Evolutionary conservation across 2,888 invertebrate genomes (phyloP).

Genomic region (Agapostemon virescens): DNA sequence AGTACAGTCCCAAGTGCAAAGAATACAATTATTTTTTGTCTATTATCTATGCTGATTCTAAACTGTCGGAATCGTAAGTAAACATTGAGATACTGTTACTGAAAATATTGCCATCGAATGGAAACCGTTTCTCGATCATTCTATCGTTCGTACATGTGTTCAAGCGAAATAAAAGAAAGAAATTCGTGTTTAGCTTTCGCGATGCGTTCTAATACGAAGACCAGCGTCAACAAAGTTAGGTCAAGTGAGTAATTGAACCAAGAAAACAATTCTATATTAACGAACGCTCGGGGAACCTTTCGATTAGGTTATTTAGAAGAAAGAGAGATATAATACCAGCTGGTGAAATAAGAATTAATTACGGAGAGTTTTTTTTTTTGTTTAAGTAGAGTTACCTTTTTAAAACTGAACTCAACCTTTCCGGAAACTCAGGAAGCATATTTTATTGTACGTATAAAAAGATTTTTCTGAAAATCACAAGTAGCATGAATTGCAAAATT

Average conservation of each 20-base stretch:
- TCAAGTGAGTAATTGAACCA: slow-evolving; percentile 74
- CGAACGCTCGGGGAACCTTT: slow-evolving; percentile 39
- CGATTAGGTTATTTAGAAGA: slow-evolving; percentile 25
- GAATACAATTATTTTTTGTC: background rate
- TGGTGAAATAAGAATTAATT: background rate
- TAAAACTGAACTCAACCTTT: too few relatives aligned
- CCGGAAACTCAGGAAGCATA: too few relatives aligned
- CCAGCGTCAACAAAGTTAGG: slow-evolving; percentile 54
- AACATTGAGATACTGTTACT: background rate
- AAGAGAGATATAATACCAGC: too few relatives aligned
- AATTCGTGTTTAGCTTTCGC: slow-evolving; percentile 5
- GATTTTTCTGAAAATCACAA: too few relatives aligned
- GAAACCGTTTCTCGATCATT: background rate
- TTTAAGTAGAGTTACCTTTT: too few relatives aligned
- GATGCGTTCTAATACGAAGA: slow-evolving; percentile 23
- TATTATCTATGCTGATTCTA: too few relatives aligned
- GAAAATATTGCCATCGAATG: background rate
- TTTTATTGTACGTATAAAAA: too few relatives aligned
- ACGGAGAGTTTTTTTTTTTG: too few relatives aligned
- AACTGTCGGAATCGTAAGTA: background rate
- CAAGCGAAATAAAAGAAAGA: background rate
- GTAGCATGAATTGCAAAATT: too few relatives aligned
- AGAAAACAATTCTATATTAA: slow-evolving; percentile 69
- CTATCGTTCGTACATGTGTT: background rate
- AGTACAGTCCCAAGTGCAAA: background rate